Evolutionary conservation across 2,113 vertebrate species (phyloP), one percentile per base, ranked within the genome.

Genomic region (Callopanchax toddi): DNA sequence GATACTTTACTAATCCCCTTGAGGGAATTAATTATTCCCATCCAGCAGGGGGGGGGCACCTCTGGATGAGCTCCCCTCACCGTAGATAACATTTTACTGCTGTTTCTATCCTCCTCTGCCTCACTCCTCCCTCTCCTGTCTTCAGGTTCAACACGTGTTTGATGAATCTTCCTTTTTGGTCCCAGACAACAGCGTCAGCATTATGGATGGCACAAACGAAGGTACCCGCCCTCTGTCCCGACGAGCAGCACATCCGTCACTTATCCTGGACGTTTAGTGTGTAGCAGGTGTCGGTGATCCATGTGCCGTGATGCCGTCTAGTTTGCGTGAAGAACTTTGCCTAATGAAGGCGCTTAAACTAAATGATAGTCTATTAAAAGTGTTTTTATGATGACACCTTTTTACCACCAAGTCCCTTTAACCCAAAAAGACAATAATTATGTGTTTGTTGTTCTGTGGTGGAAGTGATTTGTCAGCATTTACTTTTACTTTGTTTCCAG

Each of bases 171-270:
- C 96, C 0, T 99, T 99, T 82, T 78, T 94, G 54, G 95, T 98
- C 67, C 94, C 94, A 78, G 87, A 94, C 72, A 76, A 96, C 71
- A 92, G 96, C 40, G 95, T 98, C 86, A 92, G 93, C 87, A 94
- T 99, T 77, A 94, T 99, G 95, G 92, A 97, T 0, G 97, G 97
- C 66, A 94, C 93, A 16, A 89, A 93, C 49, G 97, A 99, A 97
- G 97, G 97, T 98, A 74, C 3, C 26, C 51, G 60, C 75, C 64
- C 59, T 65, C 50, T 63, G 0, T 2, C 45, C 25, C 48, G n/a
- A n/a, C 32, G 11, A 18, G 59, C 52, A 62, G 3, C 56, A 20
- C 29, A 23, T 70, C 46, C 7, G 11, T 79, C 23, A 57, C 20
- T 55, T 21, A 11, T 48, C 18, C 12, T 68, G 36, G 55, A 40